Conservation (phyloP, 1,140 invertebrate species). For the Ladona fulva region DNA sequence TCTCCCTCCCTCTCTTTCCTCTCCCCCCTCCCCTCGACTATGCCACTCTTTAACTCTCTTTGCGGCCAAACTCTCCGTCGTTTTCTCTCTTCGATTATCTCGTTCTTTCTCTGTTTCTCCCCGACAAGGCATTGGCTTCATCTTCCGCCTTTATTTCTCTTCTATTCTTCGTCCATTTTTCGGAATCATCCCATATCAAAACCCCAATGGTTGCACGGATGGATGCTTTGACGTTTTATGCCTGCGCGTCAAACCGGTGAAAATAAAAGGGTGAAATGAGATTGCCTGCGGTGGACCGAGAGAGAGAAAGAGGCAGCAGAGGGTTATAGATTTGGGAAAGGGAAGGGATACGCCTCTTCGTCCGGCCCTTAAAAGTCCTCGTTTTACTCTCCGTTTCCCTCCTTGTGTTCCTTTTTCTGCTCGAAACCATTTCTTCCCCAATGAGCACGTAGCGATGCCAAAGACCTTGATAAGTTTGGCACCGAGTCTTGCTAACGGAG, state of each 20-base stretch:
- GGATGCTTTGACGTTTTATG: slow-evolving; percentile 9
- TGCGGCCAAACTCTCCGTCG: too few relatives aligned
- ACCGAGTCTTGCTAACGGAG: not conserved
- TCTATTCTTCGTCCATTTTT: not conserved
- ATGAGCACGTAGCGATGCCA: not conserved
- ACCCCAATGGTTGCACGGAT: not conserved
- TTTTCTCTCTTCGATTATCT: too few relatives aligned
- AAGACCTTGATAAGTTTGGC: not conserved
- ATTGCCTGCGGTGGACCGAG: not conserved
- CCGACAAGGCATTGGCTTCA: too few relatives aligned
- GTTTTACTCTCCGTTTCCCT: not conserved
- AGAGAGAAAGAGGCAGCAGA: not conserved
- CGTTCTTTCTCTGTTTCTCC: too few relatives aligned
- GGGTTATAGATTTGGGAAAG: too few relatives aligned
- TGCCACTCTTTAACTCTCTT: too few relatives aligned
- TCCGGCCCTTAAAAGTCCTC: not conserved
- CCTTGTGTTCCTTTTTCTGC: not conserved
- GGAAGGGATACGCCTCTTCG: not conserved
- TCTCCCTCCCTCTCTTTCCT: not conserved
- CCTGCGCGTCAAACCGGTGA: not conserved
- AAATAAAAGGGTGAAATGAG: not conserved
- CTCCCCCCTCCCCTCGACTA: too few relatives aligned
- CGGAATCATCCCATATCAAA: not conserved
- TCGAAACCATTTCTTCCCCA: not conserved
- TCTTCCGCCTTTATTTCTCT: not conserved